These are phyloP conservation scores for Sesia bembeciformis DNA, from an alignment of 2,888 invertebrate species.

Conservation along the genomic window DNA sequence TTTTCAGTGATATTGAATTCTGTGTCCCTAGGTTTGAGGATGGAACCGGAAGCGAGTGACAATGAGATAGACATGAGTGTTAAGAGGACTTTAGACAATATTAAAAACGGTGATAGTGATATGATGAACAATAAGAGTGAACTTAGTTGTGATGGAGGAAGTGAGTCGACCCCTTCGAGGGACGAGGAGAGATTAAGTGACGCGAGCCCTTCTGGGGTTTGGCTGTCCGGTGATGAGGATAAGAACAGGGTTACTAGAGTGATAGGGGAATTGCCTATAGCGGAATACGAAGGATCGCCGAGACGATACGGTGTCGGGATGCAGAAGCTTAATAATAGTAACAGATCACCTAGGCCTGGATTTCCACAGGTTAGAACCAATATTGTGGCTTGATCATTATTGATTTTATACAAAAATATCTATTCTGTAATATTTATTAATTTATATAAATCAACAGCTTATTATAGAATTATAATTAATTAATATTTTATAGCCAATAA, in stretches of 20 bases:
- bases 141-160: conserved; percentile 41
- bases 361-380: conserved; percentile 81
- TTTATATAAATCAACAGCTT: no score
- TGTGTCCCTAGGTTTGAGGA: conserved; percentile 71
- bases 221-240: conserved; percentile 53
- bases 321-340: conserved; percentile 79
- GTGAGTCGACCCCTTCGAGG: conserved; percentile 49
- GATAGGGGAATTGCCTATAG: conserved; percentile 91
- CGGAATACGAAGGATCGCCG: conserved; percentile 94
- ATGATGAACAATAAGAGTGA: conserved; percentile 65
- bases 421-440: no score
- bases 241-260: conserved; percentile 75
- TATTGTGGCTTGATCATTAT: no score
- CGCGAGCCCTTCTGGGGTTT: conserved; percentile 48
- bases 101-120: conserved; percentile 69
- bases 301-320: conserved; percentile 86
- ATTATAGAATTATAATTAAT: no score
- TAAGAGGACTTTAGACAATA: conserved; percentile 68
- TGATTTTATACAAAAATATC: no score
- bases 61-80: conserved; percentile 67
- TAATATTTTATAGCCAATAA: no score
- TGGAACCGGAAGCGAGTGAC: conserved; percentile 68
- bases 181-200: conserved; percentile 46
- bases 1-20: conserved; percentile 73
- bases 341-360: conserved; percentile 87